These are phyloP conservation scores for Danionella dracula DNA, from an alignment of 2,797 vertebrate genomes.

Conservation along the genomic window DNA sequence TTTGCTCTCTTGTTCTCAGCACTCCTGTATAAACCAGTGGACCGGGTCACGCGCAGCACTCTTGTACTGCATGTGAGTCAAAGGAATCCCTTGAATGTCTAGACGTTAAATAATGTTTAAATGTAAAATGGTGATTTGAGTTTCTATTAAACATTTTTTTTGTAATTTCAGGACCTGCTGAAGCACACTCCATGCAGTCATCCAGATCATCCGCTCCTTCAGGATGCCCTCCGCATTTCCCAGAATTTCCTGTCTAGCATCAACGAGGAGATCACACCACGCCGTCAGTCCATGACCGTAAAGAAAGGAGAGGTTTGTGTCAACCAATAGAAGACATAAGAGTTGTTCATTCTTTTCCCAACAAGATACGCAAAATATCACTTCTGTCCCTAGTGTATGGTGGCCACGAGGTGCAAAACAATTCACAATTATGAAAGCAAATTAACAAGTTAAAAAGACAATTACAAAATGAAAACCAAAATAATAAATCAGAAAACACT, in stretches of 20 bases:
- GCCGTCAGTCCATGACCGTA: constrained; percentile 90
- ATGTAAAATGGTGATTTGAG: not conserved
- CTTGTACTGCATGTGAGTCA: constrained; percentile 92
- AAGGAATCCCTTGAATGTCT: no score
- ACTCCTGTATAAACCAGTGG: constrained; percentile 94
- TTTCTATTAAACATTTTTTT: constrained; percentile 13
- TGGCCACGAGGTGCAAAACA: no score
- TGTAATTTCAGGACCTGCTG: constrained; percentile 78
- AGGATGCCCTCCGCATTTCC: constrained; percentile 92
- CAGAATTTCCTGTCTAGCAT: constrained; percentile 99
- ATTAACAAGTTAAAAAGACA: no score
- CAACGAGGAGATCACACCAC: constrained; percentile 93
- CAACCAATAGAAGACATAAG: no score
- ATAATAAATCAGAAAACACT: no score
- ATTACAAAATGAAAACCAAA: no score
- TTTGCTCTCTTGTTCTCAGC: constrained; percentile 59
- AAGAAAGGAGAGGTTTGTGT: constrained; percentile 92
- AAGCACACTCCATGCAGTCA: constrained; percentile 92
- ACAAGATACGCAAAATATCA: no score
- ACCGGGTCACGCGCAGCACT: constrained; percentile 93
- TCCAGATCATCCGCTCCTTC: constrained; percentile 86
- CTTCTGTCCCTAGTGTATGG: no score
- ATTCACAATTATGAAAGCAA: no score
- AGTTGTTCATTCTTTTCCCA: no score
- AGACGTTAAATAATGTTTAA: no score